Evolutionary conservation across 2,888 invertebrate species (phyloP).

Genomic region (Drosophila mimetica): DNA sequence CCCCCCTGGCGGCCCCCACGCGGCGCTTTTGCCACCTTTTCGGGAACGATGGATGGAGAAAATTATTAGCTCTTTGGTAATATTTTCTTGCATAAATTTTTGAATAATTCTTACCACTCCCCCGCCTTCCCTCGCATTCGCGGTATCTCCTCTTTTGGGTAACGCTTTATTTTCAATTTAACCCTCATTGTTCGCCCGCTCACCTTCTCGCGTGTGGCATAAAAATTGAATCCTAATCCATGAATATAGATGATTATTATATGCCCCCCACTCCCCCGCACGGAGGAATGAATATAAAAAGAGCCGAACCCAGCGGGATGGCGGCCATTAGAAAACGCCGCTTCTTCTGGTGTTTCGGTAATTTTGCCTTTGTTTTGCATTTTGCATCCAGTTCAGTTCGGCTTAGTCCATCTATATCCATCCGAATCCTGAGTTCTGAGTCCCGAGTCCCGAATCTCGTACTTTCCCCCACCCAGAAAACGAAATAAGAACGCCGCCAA

Average conservation of each 20-base stretch:
- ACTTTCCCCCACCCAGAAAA: too few relatives aligned
- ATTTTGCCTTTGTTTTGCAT: conserved; percentile 75
- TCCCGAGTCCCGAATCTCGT: conserved; percentile 16
- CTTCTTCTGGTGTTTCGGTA: conserved; percentile 46
- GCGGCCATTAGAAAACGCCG: conserved; percentile 71
- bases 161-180: conserved; percentile 76
- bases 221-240: conserved; percentile 85
- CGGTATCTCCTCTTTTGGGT: conserved; percentile 35
- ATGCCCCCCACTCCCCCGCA: conserved; percentile 54
- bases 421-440: conserved; percentile 23
- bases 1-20: conserved; percentile 48
- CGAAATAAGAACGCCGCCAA: conserved; percentile 73
- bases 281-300: neutral
- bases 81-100: conserved; percentile 82
- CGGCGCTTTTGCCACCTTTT: conserved; percentile 72
- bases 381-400: conserved; percentile 67
- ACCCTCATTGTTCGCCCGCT: conserved; percentile 68
- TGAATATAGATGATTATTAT: conserved; percentile 85
- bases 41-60: conserved; percentile 54
- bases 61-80: conserved; percentile 83
- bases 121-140: neutral
- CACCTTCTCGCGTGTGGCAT: conserved; percentile 70
- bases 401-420: conserved; percentile 53
- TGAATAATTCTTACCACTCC: conserved; percentile 62
- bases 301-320: conserved; percentile 66